Evolutionary conservation across 2,113 vertebrate genomes (phyloP).

Genomic region (Erythrocebus patas): DNA sequence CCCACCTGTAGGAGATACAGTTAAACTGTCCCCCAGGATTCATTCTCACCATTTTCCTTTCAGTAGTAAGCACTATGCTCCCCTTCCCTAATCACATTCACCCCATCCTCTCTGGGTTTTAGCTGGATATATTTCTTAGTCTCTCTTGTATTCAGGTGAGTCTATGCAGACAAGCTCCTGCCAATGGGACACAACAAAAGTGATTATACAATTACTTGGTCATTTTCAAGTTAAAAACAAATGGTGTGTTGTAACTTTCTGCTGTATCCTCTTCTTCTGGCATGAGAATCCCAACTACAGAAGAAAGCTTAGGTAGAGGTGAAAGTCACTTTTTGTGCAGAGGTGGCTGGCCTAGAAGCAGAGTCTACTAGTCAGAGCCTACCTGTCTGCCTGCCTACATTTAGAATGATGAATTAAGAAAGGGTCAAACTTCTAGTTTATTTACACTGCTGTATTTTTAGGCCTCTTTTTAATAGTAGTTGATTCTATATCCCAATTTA

Average conservation of each 20-base stretch:
- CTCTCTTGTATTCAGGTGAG: background rate
- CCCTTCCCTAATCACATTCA: background rate
- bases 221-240: background rate
- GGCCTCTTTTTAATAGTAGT: background rate
- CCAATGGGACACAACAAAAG: background rate
- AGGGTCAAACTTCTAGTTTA: background rate
- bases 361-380: background rate
- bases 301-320: background rate
- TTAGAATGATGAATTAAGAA: background rate
- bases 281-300: background rate
- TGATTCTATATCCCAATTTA: background rate
- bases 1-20: background rate
- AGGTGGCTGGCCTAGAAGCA: background rate
- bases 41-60: background rate
- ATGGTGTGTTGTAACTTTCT: background rate
- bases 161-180: background rate
- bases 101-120: background rate
- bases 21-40: background rate
- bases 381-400: background rate
- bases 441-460: background rate
- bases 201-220: background rate
- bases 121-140: background rate
- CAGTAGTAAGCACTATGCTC: no score
- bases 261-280: background rate
- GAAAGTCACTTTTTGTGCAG: background rate